Evolutionary conservation across 2,113 vertebrate species (phyloP), one percentile per base, ranked within the genome.

Genomic region (Macaca mulatta): DNA sequence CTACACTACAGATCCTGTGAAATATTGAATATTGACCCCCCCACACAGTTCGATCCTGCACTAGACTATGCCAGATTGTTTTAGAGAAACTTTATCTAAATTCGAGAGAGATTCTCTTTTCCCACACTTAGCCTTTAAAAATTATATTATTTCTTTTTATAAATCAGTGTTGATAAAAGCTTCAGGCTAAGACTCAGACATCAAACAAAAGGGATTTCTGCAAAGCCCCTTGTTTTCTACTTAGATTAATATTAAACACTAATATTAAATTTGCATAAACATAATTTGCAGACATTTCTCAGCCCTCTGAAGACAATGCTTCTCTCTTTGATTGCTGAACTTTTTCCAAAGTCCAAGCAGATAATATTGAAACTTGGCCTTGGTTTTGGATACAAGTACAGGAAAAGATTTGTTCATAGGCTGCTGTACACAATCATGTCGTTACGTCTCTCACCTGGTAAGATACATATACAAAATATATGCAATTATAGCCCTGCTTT

Each of bases 81-180:
- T 96, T 59, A 95, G 52, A 96, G n/a, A 79, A 89, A 93, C 78
- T 40, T 64, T 92, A 30, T 67, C 87, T 96, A 89, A 89, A 93
- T 89, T 96, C 59, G 78, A 50, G 69, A 32, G 27, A 45, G 6
- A 81, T 59, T 80, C 83, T 86, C 43, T 97, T 77, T 98, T 89
- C 57, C 69, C 70, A 70, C 18, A 81, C 14, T 59, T 89, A 78
- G 10, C 61, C 43, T 97, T 59, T 87, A 59, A 59, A 77, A 79
- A 9, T 67, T 27, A 2, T 95, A 70, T 74, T 72, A 16, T 82
- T 89, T 96, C 50, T 87, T 95, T 94, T 92, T 83, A 78, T 48
- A 95, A 94, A 35, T 88, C 70, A 77, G 23, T 90, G n/a, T 80
- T 90, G 43, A 80, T 80, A 61, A 84, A 88, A 86, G 5, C 6